Evolutionary conservation across 2,797 vertebrate genomes (phyloP), one percentile per base, ranked within the genome.

Genomic region (Toxotes lorentzi): DNA sequence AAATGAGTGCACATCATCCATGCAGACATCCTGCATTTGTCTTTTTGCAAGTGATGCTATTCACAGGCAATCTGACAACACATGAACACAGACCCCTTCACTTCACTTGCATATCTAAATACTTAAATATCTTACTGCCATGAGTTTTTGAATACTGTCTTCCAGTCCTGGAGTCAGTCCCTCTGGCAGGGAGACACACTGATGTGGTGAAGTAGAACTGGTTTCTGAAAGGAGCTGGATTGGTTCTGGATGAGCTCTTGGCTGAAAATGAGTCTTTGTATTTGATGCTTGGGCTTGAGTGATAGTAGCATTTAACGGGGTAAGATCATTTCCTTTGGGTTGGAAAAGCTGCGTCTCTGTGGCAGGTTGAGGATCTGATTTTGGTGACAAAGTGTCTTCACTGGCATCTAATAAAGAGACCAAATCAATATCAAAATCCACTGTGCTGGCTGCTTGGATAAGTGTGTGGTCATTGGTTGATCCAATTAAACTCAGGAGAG

Each of bases 341-440:
- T 65, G 68, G 38, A 54, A 27, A 2, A 53, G 43, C 32, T 58
- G 76, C 2, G 2, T 38, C 5, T 90, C 90, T 27, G 45, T 4
- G 16, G 67, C 34, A 16, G 67, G 23, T 21, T 61, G 81, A 70
- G 73, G 40, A 30, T 50, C 23, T 0, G 24, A 21, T 32, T 82
- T 77, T 14, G 79, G 77, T 0, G 77, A 82, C 21, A 93, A 93
- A 7, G 92, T 94, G 66, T 93, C 93, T 87, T 96, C 1, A 88
- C 94, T 82, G 94, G 95, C 78, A 1, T 93, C 95, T 67, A 97
- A 92, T 6, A 98, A 90, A 51, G 93, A 92, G 65, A 98, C 97
- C 65, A 97, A 89, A 68, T 98, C 97, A 0, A 97, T 94, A 17
- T 97, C 96, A 0, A 95, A 96, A 84, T 98, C 97, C 84, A 95